phyloP scores from a whole-genome alignment of 2,797 vertebrate species.

The Enoplosus armatus region DNA sequence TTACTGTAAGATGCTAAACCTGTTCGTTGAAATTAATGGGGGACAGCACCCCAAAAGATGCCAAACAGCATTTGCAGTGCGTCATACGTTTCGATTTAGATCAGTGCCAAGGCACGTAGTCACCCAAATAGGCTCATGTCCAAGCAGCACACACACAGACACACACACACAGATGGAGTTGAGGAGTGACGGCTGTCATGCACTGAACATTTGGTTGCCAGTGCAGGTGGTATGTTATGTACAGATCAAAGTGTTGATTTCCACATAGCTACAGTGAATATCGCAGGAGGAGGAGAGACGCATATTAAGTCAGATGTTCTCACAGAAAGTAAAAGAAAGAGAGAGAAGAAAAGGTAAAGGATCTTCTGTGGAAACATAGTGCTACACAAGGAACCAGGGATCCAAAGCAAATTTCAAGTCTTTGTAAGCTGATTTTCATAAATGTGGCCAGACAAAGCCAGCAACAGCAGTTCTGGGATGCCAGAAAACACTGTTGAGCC shows the following conservation, averaged over 20 bases:
- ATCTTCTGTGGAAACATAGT: background rate
- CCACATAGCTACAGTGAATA: constrained; percentile 7
- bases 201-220: constrained; percentile 31
- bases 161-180: constrained; percentile 38
- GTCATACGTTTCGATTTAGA: background rate
- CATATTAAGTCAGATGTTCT: constrained; percentile 13
- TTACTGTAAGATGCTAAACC: background rate
- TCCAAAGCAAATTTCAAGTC: background rate
- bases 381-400: background rate
- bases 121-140: background rate
- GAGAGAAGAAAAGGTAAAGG: background rate
- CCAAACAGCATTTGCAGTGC: background rate
- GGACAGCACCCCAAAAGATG: background rate
- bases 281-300: background rate
- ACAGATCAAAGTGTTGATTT: constrained; percentile 40
- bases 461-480: background rate
- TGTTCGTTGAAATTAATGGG: background rate
- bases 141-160: constrained; percentile 16
- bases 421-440: background rate
- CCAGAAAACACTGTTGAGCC: constrained; percentile 16
- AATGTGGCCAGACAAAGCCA: background rate
- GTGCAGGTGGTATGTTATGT: constrained; percentile 35
- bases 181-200: constrained; percentile 50
- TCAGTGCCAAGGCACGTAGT: background rate
- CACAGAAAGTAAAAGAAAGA: background rate